Conservation (phyloP, 2,797 vertebrate genomes). For the Sparus aurata region DNA sequence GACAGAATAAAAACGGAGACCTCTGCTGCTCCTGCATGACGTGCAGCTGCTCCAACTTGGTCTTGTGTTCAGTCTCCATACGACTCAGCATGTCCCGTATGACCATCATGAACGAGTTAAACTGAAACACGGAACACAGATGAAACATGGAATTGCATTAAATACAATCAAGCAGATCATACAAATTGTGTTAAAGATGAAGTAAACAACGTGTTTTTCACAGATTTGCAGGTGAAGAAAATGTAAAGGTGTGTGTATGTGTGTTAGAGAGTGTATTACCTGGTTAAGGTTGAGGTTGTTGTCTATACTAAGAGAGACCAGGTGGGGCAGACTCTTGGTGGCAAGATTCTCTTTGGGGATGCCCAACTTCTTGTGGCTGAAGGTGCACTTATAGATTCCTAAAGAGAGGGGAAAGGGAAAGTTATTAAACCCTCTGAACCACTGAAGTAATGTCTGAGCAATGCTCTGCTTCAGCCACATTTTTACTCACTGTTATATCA, state of each 20-base stretch:
- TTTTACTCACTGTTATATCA: no score
- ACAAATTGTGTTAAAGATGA: neutral
- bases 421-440: neutral
- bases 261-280: constrained; percentile 79
- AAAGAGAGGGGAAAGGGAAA: constrained; percentile 13
- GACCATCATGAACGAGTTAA: constrained; percentile 98
- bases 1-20: constrained; percentile 72
- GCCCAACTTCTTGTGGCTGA: constrained; percentile 97
- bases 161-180: neutral
- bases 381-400: constrained; percentile 99
- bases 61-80: constrained; percentile 97
- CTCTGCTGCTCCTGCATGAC: constrained; percentile 98
- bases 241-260: neutral
- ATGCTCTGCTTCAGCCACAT: no score
- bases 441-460: no score
- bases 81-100: constrained; percentile 97
- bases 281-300: constrained; percentile 99
- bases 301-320: constrained; percentile 97
- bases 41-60: constrained; percentile 97
- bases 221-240: neutral
- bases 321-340: constrained; percentile 94
- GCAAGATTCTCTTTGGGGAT: constrained; percentile 98
- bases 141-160: neutral
- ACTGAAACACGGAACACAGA: constrained; percentile 82
- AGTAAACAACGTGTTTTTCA: no score